phyloP scores from a whole-genome alignment of 2,888 invertebrate genomes.

The Drosophila percnosoma region DNA sequence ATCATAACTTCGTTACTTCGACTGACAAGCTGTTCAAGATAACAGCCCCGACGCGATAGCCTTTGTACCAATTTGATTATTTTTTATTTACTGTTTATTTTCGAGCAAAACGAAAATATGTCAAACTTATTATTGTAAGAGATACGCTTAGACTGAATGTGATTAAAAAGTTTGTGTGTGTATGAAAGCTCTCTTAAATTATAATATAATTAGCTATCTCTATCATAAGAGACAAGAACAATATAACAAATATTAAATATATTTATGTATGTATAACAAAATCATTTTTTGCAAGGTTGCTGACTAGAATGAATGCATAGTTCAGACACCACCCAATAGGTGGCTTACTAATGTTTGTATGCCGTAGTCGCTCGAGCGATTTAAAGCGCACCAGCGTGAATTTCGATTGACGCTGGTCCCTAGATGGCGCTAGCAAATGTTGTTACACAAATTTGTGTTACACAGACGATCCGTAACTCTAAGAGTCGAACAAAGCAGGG shows the following conservation, averaged over 20 bases:
- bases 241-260: background rate
- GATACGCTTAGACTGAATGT: background rate
- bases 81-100: background rate
- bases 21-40: slow-evolving; percentile 18
- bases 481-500: background rate
- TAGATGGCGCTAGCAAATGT: background rate
- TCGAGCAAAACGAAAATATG: background rate
- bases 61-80: slow-evolving; percentile 4
- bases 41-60: background rate
- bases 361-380: background rate
- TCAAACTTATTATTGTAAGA: background rate
- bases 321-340: background rate
- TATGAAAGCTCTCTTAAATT: background rate
- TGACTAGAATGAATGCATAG: background rate
- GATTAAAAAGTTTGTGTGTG: background rate
- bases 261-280: background rate
- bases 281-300: background rate
- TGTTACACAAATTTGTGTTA: background rate
- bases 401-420: background rate
- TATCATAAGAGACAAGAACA: background rate
- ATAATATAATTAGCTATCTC: background rate
- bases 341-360: background rate
- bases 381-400: background rate
- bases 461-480: background rate
- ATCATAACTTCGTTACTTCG: background rate